Percentiles rank a stretch among this genome's conserved stretches.
These are phyloP conservation scores for Gavialis gangeticus DNA, from an alignment of 2,113 vertebrate genomes.

Conservation along the genomic window DNA sequence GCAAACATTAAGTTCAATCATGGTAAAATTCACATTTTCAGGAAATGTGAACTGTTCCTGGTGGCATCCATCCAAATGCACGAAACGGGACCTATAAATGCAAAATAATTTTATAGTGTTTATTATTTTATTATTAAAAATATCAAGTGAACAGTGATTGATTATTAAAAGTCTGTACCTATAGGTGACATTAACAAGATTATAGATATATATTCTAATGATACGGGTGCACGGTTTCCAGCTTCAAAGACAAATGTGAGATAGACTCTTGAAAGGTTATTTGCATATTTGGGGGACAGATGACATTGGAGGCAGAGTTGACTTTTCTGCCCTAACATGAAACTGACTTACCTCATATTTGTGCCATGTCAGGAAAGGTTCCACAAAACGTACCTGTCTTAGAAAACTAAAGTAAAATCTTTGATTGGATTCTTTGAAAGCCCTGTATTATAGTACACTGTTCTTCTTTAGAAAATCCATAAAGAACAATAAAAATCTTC, in stretches of 20 bases:
- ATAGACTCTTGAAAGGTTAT: background rate
- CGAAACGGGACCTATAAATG: background rate
- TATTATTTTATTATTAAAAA: background rate
- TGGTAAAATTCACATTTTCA: background rate
- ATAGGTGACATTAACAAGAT: background rate
- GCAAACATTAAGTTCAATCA: background rate
- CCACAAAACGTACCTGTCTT: background rate
- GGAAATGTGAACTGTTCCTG: background rate
- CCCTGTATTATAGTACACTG: background rate
- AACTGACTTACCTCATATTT: background rate
- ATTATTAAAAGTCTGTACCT: background rate
- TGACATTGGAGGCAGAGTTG: background rate
- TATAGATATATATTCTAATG: background rate
- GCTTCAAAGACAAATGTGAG: background rate
- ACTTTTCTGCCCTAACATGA: background rate
- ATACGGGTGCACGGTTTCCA: accelerated
- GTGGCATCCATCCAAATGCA: background rate
- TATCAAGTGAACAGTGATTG: background rate
- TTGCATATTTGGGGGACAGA: background rate
- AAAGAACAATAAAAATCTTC: slow-evolving; percentile 3
- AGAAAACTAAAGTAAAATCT: background rate
- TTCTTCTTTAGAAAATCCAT: background rate
- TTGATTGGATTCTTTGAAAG: background rate
- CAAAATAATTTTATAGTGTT: background rate
- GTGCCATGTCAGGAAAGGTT: background rate